phyloP scores from a whole-genome alignment of 2,113 vertebrate genomes.

The Gallinago undulata region DNA sequence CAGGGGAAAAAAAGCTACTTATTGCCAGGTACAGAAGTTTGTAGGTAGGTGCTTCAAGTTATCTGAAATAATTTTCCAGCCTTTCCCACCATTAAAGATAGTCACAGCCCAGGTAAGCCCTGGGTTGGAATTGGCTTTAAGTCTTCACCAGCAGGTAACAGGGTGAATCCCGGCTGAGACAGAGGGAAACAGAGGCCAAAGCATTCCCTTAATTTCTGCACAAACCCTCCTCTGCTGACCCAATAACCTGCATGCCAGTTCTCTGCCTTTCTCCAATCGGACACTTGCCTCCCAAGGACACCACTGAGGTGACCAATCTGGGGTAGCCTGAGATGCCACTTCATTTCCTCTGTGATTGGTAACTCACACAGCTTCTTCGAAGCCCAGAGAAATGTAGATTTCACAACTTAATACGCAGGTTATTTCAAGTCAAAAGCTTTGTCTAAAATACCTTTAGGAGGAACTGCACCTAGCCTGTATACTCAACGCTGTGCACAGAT shows the following conservation, averaged over 20 bases:
- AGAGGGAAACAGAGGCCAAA: background rate
- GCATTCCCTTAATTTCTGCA: background rate
- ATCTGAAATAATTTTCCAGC: background rate
- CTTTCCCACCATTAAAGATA: background rate
- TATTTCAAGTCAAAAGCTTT: background rate
- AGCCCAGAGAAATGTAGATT: background rate
- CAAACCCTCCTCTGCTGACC: background rate
- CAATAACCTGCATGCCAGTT: background rate
- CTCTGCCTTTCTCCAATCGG: background rate
- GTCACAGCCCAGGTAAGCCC: background rate
- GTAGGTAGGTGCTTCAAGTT: background rate
- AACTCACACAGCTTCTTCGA: background rate
- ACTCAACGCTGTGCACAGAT: background rate
- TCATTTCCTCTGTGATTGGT: background rate
- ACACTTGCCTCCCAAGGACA: accelerated
- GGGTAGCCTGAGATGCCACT: background rate
- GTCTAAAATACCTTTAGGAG: background rate
- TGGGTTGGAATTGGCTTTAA: background rate
- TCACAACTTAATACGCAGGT: background rate
- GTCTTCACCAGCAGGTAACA: background rate
- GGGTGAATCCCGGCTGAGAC: background rate
- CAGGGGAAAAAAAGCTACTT: background rate
- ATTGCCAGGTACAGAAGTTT: background rate
- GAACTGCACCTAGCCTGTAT: background rate
- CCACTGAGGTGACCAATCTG: background rate